These are phyloP conservation scores for Pammene aurita DNA, from an alignment of 2,888 invertebrate species.

Conservation along the genomic window DNA sequence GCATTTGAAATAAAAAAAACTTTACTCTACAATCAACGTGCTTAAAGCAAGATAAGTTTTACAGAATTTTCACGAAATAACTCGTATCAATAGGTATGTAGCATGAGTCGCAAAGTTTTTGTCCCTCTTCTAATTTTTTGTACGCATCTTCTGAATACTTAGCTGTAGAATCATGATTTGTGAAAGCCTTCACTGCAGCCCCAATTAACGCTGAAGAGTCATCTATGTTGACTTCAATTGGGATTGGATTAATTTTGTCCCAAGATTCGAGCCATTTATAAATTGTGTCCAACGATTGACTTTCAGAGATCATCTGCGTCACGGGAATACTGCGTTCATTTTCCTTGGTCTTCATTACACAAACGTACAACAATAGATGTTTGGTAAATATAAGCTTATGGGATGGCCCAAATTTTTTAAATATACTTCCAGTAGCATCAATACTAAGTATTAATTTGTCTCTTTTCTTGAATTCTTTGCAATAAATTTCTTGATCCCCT, in stretches of 20 bases:
- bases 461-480: background rate
- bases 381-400: background rate
- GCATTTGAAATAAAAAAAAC: background rate
- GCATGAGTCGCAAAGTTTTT: background rate
- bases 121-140: background rate
- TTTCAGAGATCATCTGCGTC: background rate
- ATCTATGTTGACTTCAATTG: background rate
- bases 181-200: background rate
- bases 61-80: background rate
- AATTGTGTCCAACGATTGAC: background rate
- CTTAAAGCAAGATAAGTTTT: background rate
- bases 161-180: background rate
- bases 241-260: background rate
- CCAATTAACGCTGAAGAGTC: background rate
- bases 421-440: background rate
- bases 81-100: slow-evolving; percentile 2
- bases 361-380: background rate
- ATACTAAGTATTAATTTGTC: background rate
- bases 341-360: background rate
- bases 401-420: background rate
- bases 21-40: background rate
- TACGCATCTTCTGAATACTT: background rate
- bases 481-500: background rate
- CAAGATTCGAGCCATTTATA: background rate
- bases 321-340: background rate